These are phyloP conservation scores for Macrotis lagotis DNA, from an alignment of 2,113 vertebrate genomes.

Conservation along the genomic window DNA sequence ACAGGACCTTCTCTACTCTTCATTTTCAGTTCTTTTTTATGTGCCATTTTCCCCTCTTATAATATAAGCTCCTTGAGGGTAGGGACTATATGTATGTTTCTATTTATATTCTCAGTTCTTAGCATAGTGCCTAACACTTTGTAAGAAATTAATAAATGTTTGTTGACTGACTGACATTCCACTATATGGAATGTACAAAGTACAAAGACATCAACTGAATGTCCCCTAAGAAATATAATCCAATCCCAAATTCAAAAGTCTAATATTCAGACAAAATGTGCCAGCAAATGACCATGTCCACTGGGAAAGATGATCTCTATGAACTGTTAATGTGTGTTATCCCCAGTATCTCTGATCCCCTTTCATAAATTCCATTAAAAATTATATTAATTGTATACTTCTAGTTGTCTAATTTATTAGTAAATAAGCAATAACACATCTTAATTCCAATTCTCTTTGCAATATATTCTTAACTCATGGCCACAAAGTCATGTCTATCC, in stretches of 20 bases:
- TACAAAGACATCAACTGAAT: not conserved
- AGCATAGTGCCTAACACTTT: not conserved
- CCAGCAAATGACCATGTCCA: not conserved
- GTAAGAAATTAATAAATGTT: not conserved
- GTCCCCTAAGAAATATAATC: not conserved
- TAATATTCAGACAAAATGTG: not conserved
- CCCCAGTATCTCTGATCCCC: not conserved
- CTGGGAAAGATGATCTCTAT: not conserved
- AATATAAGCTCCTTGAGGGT: not conserved
- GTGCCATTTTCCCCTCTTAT: not conserved
- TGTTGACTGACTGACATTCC: not conserved
- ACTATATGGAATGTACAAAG: no score
- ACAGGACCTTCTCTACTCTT: not conserved
- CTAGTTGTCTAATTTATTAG: not conserved
- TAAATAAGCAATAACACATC: slow-evolving; percentile 15
- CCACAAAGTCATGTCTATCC: not conserved
- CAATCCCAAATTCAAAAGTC: not conserved
- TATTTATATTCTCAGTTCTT: not conserved
- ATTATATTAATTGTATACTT: not conserved
- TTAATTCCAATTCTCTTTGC: slow-evolving; percentile 42
- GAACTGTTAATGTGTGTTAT: not conserved
- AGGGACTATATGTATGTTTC: not conserved
- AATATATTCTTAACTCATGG: not conserved
- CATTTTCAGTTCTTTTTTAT: no score
- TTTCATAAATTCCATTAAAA: slow-evolving; percentile 1